phyloP scores from a whole-genome alignment of 1,140 invertebrate genomes.

The Polypedilum pembai region DNA sequence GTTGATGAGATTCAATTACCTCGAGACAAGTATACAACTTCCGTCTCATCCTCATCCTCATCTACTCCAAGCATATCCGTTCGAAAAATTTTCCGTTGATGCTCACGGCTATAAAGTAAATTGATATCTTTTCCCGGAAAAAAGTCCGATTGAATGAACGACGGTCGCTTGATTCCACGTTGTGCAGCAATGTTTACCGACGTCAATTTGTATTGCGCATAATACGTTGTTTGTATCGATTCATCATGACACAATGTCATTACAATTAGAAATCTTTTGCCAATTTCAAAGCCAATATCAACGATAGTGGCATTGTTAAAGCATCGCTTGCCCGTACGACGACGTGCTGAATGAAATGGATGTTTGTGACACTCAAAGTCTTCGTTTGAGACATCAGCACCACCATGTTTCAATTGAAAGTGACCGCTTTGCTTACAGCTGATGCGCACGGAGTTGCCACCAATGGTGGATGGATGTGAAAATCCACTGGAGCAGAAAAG shows the following conservation, averaged over 20 bases:
- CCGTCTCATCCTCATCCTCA: background rate
- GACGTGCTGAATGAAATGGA: conserved; percentile 38
- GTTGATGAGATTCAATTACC: background rate
- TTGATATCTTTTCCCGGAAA: conserved; percentile 34
- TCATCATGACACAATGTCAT: conserved; percentile 45
- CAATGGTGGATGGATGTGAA: conserved; percentile 31
- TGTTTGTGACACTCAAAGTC: conserved; percentile 39
- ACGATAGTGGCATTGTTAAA: conserved; percentile 38
- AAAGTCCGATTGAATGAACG: conserved; percentile 39
- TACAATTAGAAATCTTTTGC: conserved; percentile 32
- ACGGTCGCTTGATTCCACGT: conserved; percentile 39
- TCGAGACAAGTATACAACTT: conserved; percentile 1
- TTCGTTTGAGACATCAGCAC: background rate
- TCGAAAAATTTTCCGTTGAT: conserved; percentile 1
- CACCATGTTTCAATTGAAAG: conserved; percentile 36
- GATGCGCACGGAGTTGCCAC: conserved; percentile 33
- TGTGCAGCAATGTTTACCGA: conserved; percentile 41
- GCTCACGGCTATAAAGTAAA: conserved; percentile 9
- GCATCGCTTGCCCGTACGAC: conserved; percentile 38
- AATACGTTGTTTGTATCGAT: conserved; percentile 41
- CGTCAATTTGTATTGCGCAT: conserved; percentile 40
- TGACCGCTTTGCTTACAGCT: conserved; percentile 38
- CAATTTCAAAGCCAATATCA: conserved; percentile 39
- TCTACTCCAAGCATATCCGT: background rate
- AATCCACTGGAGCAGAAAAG: conserved; percentile 39